A percentile compares a stretch with the other conserved stretches of the same genome.
phyloP scores from a whole-genome alignment of 64 coral and sea anemone genomes.

The Pocillopora verrucosa region DNA sequence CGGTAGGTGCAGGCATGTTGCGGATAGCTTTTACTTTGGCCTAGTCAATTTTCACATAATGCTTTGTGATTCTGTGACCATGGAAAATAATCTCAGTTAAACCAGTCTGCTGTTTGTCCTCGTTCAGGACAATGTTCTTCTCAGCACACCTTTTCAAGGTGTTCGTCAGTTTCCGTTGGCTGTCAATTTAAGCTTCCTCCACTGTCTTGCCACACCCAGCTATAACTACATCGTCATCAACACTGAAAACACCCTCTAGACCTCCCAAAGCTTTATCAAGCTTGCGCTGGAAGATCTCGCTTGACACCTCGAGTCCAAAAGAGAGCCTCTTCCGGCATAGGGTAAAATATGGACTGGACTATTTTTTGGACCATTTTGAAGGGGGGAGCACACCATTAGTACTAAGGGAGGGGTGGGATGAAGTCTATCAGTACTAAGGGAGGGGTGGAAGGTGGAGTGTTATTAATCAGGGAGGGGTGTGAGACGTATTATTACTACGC shows the following conservation, averaged over 20 bases:
- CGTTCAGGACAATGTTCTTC: slow-evolving; percentile 59
- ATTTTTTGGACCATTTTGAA: too few relatives aligned
- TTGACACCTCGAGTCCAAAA: slow-evolving; percentile 55
- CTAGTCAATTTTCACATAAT: slow-evolving; percentile 41
- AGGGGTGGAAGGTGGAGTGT: too few relatives aligned
- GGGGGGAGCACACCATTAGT: too few relatives aligned
- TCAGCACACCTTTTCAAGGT: slow-evolving; percentile 34
- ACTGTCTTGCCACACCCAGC: slow-evolving; percentile 48
- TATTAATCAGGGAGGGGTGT: too few relatives aligned
- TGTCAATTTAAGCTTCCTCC: slow-evolving; percentile 31
- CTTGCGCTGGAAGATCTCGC: slow-evolving; percentile 58
- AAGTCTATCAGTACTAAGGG: too few relatives aligned
- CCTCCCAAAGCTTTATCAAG: slow-evolving; percentile 40
- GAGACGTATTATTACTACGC: too few relatives aligned
- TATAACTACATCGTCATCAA: slow-evolving; percentile 54
- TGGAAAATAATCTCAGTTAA: slow-evolving; percentile 46
- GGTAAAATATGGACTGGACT: too few relatives aligned
- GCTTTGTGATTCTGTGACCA: slow-evolving; percentile 48
- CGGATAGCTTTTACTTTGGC: slow-evolving; percentile 27
- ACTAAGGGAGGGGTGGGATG: too few relatives aligned
- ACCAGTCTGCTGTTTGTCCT: slow-evolving; percentile 31
- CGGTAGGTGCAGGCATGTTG: slow-evolving; percentile 26
- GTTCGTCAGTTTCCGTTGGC: slow-evolving; percentile 28
- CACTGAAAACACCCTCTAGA: slow-evolving; percentile 56
- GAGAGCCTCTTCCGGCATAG: not conserved